Evolutionary conservation across 1,140 invertebrate genomes (phyloP).

Genomic region (Neotoxoptera formosana): DNA sequence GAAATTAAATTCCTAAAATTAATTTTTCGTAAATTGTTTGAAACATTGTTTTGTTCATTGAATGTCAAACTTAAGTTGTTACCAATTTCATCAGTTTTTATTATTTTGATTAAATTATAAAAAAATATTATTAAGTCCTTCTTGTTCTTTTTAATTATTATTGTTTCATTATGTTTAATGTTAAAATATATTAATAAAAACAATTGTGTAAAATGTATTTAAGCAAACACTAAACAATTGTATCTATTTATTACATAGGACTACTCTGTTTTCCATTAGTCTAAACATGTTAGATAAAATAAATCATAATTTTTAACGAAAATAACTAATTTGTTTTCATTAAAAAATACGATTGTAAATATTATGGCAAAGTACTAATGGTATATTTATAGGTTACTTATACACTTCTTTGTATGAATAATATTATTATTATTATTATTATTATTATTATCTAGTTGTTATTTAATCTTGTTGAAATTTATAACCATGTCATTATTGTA

Average conservation of each 20-base stretch:
- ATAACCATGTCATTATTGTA: slow-evolving; percentile 24
- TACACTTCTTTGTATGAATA: slow-evolving; percentile 52
- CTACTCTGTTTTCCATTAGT: slow-evolving; percentile 49
- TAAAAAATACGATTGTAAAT: slow-evolving; percentile 31
- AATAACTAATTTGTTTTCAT: slow-evolving; percentile 26
- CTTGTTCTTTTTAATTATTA: slow-evolving; percentile 20
- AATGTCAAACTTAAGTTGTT: neutral
- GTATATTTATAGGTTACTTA: slow-evolving; percentile 43
- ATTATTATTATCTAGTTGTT: slow-evolving; percentile 54
- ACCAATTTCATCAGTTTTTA: slow-evolving; percentile 19
- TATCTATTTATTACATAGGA: slow-evolving; percentile 36
- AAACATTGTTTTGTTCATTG: neutral
- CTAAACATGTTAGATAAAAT: slow-evolving; percentile 29
- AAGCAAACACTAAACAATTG: neutral
- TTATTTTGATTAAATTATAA: neutral
- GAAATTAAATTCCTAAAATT: slow-evolving; percentile 12
- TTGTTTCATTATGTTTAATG: slow-evolving; percentile 36
- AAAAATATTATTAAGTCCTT: neutral
- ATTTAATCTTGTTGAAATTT: slow-evolving; percentile 52
- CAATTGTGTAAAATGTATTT: slow-evolving; percentile 17
- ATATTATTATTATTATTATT: neutral
- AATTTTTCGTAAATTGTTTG: slow-evolving; percentile 13
- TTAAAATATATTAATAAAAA: slow-evolving; percentile 35
- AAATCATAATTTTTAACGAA: slow-evolving; percentile 15
- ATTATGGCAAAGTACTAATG: slow-evolving; percentile 34